phyloP scores from a whole-genome alignment of 2,113 vertebrate species.

The Holacanthus passer region DNA sequence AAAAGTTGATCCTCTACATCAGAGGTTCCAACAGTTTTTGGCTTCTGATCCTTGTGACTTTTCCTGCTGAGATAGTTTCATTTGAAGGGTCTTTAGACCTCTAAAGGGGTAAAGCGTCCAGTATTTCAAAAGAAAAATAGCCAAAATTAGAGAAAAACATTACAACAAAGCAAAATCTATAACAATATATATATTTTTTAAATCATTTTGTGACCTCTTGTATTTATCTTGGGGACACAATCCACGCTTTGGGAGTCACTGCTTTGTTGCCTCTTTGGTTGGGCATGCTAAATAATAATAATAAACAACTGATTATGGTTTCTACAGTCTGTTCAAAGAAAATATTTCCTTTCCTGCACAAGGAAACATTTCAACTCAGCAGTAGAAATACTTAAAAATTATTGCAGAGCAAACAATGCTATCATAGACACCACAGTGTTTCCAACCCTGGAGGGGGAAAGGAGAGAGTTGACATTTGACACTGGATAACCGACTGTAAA shows the following conservation, averaged over 20 bases:
- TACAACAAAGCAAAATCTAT: background rate
- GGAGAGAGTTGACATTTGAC: slow-evolving; percentile 37
- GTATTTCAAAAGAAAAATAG: background rate
- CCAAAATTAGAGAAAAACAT: background rate
- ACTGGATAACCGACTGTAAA: slow-evolving; percentile 27
- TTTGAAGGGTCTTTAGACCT: background rate
- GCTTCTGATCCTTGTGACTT: no score
- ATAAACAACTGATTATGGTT: background rate
- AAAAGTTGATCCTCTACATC: background rate
- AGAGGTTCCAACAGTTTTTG: background rate
- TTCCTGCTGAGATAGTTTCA: background rate
- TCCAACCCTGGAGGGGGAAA: background rate
- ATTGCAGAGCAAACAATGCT: background rate
- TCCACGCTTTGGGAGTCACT: background rate
- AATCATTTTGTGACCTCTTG: background rate
- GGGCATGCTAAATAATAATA: background rate
- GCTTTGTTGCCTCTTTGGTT: background rate
- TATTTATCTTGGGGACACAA: background rate
- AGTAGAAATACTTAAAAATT: background rate
- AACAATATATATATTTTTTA: background rate
- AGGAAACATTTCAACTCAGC: background rate
- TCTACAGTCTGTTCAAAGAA: background rate
- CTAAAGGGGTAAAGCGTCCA: no score
- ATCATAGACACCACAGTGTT: background rate
- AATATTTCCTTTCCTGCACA: background rate